A percentile compares a stretch with the other conserved stretches of the same genome.
phyloP scores from a whole-genome alignment of 2,888 invertebrate genomes.

The Ormyrus nitidulus region DNA sequence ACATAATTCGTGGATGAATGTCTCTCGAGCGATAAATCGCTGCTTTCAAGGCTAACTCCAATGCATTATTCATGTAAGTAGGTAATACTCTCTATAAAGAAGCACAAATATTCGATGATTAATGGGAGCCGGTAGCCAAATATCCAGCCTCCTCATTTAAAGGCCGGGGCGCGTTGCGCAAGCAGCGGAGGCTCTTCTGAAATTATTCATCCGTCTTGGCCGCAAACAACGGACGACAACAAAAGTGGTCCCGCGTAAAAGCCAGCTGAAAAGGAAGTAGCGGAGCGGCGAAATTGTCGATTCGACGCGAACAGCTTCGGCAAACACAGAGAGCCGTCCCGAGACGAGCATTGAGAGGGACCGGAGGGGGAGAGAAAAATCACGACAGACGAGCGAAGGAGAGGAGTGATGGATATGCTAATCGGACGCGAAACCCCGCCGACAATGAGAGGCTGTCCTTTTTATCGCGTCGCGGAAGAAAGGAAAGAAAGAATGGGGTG shows the following conservation, averaged over 20 bases:
- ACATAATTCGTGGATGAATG: too few relatives aligned
- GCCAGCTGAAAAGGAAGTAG: not conserved
- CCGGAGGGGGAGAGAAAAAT: not conserved
- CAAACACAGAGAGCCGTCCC: too few relatives aligned
- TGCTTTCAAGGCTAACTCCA: too few relatives aligned
- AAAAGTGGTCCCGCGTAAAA: not conserved
- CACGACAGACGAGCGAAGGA: not conserved
- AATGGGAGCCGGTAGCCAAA: slow-evolving; percentile 8
- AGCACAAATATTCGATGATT: not conserved
- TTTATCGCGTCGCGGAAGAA: slow-evolving; percentile 5
- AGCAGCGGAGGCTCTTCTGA: not conserved
- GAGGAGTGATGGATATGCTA: slow-evolving; percentile 50
- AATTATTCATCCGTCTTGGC: not conserved
- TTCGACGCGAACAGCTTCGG: too few relatives aligned
- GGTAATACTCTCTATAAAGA: too few relatives aligned
- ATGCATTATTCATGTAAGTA: too few relatives aligned
- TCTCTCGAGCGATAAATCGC: too few relatives aligned
- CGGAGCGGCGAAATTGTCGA: not conserved
- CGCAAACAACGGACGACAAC: slow-evolving; percentile 13
- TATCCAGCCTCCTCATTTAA: not conserved
- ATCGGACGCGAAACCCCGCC: slow-evolving; percentile 39
- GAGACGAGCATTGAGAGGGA: slow-evolving; percentile 7
- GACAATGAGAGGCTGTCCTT: slow-evolving; percentile 25
- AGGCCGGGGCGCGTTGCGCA: not conserved
- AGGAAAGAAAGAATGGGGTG: slow-evolving; percentile 6